Conservation (phyloP, 2,888 invertebrate genomes). For the Trachelus troglodyta region DNA sequence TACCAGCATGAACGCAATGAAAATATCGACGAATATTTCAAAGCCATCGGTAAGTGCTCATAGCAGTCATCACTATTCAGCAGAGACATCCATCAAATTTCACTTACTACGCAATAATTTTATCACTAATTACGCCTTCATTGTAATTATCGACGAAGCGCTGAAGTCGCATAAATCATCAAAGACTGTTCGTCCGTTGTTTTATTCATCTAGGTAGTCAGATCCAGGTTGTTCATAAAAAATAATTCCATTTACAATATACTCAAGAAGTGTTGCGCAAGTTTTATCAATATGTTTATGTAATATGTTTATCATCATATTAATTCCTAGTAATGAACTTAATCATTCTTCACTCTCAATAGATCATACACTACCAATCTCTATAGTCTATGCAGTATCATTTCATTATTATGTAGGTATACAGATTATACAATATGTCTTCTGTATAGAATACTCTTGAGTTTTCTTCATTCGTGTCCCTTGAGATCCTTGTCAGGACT, state of each 20-base stretch:
- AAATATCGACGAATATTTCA: slow-evolving; percentile 75
- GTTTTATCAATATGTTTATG: background rate
- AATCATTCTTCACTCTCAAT: too few species aligned
- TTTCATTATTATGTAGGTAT: background rate
- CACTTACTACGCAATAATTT: background rate
- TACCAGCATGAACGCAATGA: slow-evolving; percentile 76
- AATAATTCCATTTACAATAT: background rate
- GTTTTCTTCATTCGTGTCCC: background rate
- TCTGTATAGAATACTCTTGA: too few species aligned
- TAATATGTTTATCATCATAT: background rate
- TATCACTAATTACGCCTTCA: background rate
- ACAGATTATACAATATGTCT: too few species aligned
- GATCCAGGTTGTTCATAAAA: background rate
- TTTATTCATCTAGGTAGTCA: background rate
- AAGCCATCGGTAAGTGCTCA: slow-evolving; percentile 70
- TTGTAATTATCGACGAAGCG: background rate
- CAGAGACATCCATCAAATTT: background rate
- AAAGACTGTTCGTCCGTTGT: background rate
- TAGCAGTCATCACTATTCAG: background rate
- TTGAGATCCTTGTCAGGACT: background rate
- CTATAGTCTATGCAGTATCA: background rate
- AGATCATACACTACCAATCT: background rate
- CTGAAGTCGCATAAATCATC: background rate
- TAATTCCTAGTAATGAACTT: background rate
- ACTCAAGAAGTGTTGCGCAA: background rate